Conservation (phyloP, 2,797 vertebrate species). For the Halcyon leucocephala region DNA sequence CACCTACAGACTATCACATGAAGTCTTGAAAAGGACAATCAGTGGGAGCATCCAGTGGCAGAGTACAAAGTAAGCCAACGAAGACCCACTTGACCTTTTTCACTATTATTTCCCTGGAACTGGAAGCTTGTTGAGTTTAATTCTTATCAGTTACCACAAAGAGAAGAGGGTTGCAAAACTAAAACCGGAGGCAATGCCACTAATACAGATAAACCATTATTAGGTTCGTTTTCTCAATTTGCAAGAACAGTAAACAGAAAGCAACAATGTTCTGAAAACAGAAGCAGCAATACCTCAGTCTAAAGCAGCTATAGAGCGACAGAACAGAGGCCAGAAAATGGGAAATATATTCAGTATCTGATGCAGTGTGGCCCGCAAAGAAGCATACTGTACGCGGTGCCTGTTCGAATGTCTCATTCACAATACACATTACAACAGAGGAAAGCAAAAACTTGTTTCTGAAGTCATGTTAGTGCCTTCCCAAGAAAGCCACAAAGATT, state of each 20-base stretch:
- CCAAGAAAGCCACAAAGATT: not conserved
- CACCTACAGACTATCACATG: not conserved
- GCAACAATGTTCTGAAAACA: not conserved
- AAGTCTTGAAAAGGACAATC: not conserved
- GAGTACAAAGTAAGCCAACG: not conserved
- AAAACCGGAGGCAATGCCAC: not conserved
- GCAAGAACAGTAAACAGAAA: not conserved
- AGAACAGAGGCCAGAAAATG: not conserved
- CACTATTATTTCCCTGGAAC: not conserved
- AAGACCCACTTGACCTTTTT: not conserved
- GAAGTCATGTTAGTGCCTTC: not conserved
- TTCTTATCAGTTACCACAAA: not conserved
- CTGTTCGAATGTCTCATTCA: not conserved
- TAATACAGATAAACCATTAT: not conserved
- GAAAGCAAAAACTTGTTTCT: not conserved
- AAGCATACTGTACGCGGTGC: rapidly evolving
- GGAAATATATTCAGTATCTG: not conserved
- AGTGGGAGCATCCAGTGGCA: not conserved
- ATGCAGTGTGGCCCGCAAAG: not conserved
- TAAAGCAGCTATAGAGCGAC: not conserved
- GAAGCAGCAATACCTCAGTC: not conserved
- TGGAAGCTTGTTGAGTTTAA: not conserved
- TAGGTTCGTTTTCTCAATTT: not conserved
- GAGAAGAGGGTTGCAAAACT: not conserved
- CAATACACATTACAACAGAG: not conserved